These are phyloP conservation scores for Tinamus guttatus DNA, from an alignment of 2,113 vertebrate species.

Conservation along the genomic window DNA sequence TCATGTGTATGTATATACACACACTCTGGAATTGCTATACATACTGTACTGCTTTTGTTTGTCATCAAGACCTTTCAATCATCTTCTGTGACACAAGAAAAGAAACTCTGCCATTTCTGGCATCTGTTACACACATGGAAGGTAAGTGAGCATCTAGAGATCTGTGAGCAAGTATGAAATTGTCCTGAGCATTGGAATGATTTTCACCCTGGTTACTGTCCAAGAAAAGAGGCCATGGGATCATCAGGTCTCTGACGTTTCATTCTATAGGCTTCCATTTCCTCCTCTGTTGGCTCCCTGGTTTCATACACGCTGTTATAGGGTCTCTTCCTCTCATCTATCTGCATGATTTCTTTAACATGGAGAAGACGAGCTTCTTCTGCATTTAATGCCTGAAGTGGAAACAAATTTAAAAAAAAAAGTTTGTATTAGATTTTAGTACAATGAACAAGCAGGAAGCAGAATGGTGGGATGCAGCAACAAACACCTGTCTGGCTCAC, in stretches of 20 bases:
- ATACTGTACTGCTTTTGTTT: not conserved
- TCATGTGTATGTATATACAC: not conserved
- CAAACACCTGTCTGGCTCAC: not conserved
- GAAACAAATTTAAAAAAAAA: not conserved
- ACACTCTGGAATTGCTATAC: not conserved
- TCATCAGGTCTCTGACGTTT: slow-evolving; percentile 91
- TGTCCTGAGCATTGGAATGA: not conserved
- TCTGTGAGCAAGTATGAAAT: not conserved
- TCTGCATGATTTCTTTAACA: slow-evolving; percentile 87
- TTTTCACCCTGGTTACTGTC: slow-evolving; percentile 72
- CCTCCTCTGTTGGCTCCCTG: slow-evolving; percentile 94
- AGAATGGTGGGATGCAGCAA: not conserved
- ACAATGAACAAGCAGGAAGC: not conserved
- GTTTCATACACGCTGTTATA: slow-evolving; percentile 89
- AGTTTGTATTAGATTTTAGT: not conserved
- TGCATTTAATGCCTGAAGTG: slow-evolving; percentile 88
- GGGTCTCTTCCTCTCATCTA: slow-evolving; percentile 93
- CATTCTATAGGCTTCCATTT: slow-evolving; percentile 97
- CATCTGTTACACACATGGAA: not conserved
- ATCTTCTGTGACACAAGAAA: not conserved
- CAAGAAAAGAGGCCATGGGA: slow-evolving; percentile 95
- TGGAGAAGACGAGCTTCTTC: slow-evolving; percentile 93
- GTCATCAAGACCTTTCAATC: not conserved
- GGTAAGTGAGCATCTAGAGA: not conserved
- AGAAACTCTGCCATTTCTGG: not conserved